These are phyloP conservation scores for Melanocharis versteri DNA, from an alignment of 2,113 vertebrate species.

Conservation along the genomic window DNA sequence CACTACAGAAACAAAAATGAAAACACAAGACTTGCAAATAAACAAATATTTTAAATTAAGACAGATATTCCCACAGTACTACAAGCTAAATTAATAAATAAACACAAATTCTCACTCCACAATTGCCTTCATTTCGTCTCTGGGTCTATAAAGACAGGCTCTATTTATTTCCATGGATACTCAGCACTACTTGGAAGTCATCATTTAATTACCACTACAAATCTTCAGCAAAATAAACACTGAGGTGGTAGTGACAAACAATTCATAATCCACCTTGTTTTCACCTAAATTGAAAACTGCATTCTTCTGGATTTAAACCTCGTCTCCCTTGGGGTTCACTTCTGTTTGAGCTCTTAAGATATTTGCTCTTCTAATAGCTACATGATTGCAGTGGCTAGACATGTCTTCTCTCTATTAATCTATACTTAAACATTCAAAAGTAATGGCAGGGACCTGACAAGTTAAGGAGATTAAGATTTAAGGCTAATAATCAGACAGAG, in stretches of 20 bases:
- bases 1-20: background rate
- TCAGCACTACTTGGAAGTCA: background rate
- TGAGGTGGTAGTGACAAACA: background rate
- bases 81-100: background rate
- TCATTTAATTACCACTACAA: slow-evolving; percentile 19
- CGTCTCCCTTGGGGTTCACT: background rate
- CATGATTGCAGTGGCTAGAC: background rate
- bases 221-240: slow-evolving; percentile 20
- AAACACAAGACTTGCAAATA: background rate
- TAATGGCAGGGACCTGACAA: background rate
- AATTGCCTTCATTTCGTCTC: background rate
- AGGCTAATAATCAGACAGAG: background rate
- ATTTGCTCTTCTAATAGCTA: background rate
- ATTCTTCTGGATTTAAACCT: background rate
- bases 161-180: slow-evolving; percentile 24
- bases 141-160: background rate
- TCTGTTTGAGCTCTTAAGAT: background rate
- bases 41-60: slow-evolving; percentile 33
- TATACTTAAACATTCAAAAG: slow-evolving; percentile 8
- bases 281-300: background rate
- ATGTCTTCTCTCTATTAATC: background rate
- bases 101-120: background rate
- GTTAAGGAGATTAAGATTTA: slow-evolving; percentile 11
- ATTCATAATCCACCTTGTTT: background rate
- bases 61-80: background rate